Evolutionary conservation across 1,140 invertebrate species (phyloP).

Genomic region (Linepithema humile): DNA sequence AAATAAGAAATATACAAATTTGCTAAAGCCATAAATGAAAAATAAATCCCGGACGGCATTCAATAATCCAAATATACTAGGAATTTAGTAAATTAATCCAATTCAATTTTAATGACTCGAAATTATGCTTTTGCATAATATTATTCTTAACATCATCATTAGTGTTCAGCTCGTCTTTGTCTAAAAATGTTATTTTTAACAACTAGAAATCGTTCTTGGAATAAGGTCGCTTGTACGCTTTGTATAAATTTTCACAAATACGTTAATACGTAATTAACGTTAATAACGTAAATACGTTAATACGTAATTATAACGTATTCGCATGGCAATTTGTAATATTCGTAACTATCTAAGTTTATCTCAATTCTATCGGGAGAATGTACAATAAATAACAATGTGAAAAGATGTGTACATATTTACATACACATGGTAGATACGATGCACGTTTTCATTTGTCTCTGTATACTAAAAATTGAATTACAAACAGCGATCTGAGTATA

Average conservation of each 20-base stretch:
- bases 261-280: not conserved
- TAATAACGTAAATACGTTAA: not conserved
- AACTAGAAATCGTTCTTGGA: not conserved
- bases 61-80: not conserved
- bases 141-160: not conserved
- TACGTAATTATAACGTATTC: not conserved
- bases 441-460: not conserved
- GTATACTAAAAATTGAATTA: not conserved
- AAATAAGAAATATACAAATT: slow-evolving; percentile 15
- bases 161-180: not conserved
- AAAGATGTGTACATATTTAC: slow-evolving; percentile 40
- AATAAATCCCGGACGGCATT: slow-evolving; percentile 15
- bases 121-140: not conserved
- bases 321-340: not conserved
- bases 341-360: not conserved
- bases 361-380: not conserved
- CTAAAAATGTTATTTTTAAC: not conserved
- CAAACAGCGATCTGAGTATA: not conserved
- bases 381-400: slow-evolving; percentile 34
- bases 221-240: not conserved
- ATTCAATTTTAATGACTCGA: not conserved
- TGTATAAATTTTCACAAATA: not conserved
- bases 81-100: slow-evolving; percentile 4
- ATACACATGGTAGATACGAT: not conserved
- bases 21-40: not conserved